Evolutionary conservation across 1,140 invertebrate genomes (phyloP).

Genomic region (Caenorhabditis tropicalis): DNA sequence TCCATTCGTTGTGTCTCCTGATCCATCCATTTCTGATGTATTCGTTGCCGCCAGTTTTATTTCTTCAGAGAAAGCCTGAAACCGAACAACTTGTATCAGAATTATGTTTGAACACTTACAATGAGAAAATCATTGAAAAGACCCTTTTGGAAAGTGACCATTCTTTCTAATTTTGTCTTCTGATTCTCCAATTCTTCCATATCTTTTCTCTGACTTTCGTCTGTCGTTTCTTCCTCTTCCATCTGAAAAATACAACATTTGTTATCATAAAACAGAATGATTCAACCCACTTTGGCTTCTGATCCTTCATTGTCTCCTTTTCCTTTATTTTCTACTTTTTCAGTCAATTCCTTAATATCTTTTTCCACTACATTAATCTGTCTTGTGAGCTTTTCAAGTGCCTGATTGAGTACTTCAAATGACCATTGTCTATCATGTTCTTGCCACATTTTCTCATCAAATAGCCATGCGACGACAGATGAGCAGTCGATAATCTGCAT

Average conservation of each 20-base stretch:
- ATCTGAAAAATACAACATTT: constrained; percentile 20
- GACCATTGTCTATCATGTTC: constrained; percentile 82
- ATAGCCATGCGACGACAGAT: constrained; percentile 97
- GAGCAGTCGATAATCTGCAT: constrained; percentile 95
- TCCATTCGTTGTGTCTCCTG: not conserved
- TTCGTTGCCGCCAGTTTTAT: not conserved
- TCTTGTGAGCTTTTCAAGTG: constrained; percentile 44
- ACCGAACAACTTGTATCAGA: not conserved
- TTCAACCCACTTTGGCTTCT: not conserved
- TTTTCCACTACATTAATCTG: constrained; percentile 45
- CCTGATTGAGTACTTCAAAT: constrained; percentile 64
- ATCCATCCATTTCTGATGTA: constrained; percentile 23
- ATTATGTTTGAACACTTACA: constrained; percentile 53
- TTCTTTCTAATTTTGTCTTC: constrained; percentile 48
- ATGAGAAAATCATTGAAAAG: constrained; percentile 64
- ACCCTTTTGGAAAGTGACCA: constrained; percentile 54
- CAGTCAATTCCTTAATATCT: not conserved
- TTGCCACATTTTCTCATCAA: constrained; percentile 90
- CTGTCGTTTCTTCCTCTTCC: not conserved
- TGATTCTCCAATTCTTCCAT: constrained; percentile 49
- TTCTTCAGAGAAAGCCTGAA: constrained; percentile 16
- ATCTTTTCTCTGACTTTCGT: constrained; percentile 5
- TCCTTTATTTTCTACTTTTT: constrained; percentile 19
- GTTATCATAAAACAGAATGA: no score
- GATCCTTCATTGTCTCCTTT: not conserved